Evolutionary conservation across 35 echinoderm and acorn worm genomes (phyloP).

Genomic region (Apostichopus parvimensis): DNA sequence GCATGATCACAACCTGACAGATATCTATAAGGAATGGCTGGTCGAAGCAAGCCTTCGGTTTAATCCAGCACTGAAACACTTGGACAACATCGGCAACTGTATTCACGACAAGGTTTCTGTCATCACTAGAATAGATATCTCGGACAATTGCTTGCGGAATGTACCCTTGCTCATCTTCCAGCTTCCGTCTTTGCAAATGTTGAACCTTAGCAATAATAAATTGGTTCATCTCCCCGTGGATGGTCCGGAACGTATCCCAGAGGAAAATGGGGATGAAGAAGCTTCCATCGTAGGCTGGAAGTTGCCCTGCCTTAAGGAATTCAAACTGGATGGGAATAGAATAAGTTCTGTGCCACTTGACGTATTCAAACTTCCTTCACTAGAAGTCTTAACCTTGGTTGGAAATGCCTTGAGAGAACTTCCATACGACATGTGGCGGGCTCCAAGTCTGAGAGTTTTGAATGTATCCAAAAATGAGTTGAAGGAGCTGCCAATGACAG

Average conservation of each 20-base stretch:
- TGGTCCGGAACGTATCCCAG: background rate
- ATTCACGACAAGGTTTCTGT: constrained; percentile 64
- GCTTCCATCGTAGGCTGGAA: constrained; percentile 62
- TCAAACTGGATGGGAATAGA: constrained; percentile 78
- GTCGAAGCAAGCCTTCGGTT: constrained; percentile 78
- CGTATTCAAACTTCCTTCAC: constrained; percentile 69
- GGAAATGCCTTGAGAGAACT: constrained; percentile 67
- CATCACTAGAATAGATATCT: constrained; percentile 88
- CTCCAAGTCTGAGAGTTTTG: constrained; percentile 80
- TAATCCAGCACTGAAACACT: constrained; percentile 74
- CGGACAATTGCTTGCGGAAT: constrained; percentile 78
- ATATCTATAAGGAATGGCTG: constrained; percentile 84
- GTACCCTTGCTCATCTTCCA: constrained; percentile 84
- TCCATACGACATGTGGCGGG: constrained; percentile 97
- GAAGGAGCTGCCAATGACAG: constrained; percentile 72
- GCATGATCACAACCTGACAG: constrained; percentile 93
- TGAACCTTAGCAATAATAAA: constrained; percentile 90
- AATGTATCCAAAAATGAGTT: constrained; percentile 80
- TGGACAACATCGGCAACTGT: constrained; percentile 53
- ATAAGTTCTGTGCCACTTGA: constrained; percentile 62
- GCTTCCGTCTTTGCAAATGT: constrained; percentile 81
- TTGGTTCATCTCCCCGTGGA: constrained; percentile 67
- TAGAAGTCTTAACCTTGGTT: constrained; percentile 66
- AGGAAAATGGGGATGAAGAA: constrained; percentile 2
- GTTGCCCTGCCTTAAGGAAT: constrained; percentile 65